Evolutionary conservation across 2,113 vertebrate species (phyloP), one percentile per base, ranked within the genome.

Genomic region (Atrichornis clamosus): DNA sequence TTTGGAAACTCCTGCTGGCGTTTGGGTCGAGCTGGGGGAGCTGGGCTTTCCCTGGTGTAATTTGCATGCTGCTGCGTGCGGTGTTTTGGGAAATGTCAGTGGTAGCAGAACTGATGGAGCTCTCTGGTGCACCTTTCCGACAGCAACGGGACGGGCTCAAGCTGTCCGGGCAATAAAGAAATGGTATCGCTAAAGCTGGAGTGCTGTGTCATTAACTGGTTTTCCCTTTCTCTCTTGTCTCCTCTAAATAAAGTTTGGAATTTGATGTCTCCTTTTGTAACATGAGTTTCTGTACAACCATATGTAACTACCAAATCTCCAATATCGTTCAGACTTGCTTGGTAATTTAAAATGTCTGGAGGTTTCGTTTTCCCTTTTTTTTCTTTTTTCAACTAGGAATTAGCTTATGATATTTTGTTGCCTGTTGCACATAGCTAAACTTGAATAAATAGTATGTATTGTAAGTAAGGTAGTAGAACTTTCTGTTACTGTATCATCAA

Each of bases 241-340:
- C 28, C 18, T 68, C 73, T 55, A 47, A 91, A 90, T 94, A 91
- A 93, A 94, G 78, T 89, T 95, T 89, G 60, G 28, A 82, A 78
- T 89, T 69, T 70, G 32, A 9, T 16, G 63, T 75, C 30, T 72
- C 20, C 17, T 42, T 69, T 69, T 88, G 77, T 3, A 87, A 33
- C 23, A 21, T 16, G 41, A 87, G 27, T 62, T 87, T 65, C 30
- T 7, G 7, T 69, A 33, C 35, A 32, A 41, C 26, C 28, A 0
- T 73, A 60, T 67, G 64, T 52, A 87, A 74, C 7, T 35, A 23
- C 41, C 30, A 4, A 8, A 13, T 56, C 23, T 59, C 33, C 15
- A 8, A 1, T 42, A 13, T 20, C 9, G 1, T 30, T 62, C 52
- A 2, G 16, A 50, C 26, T 35, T 77, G 13, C 32, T 17, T 49